Base-by-base conservation (phyloP, 2,113 vertebrate genomes). In the Gracilinanus agilis region DNA sequence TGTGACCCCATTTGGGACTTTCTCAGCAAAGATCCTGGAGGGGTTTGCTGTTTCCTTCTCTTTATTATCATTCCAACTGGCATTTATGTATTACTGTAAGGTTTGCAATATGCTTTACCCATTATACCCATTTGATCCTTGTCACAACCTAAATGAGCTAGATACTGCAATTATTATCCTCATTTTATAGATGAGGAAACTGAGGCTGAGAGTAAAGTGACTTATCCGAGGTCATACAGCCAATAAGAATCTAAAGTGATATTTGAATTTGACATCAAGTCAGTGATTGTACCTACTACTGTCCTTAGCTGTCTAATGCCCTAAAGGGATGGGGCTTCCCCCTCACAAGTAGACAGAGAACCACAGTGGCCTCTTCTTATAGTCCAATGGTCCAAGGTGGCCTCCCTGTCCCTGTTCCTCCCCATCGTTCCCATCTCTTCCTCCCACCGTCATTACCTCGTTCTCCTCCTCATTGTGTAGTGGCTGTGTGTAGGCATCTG, bases 381-480 rank as follows among this genome's bases (percentile, higher is more conserved):
- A 40, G 67, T 5, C 67, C 29, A 75, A 16, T 19, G 13, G 4
- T 13, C 67, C 89, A 8, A 0, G 0, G 44, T 2, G 90, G 34
- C 24, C 44, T 27, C 9, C 34, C 40, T 10, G 49, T 49, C 49
- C 49, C 49, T 49, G 49, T 58, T 25, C 24, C 29, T 4, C 2
- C 61, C 61, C 4, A 13, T 29, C 61, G 27, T 16, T 34, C 3
- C 34, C 16, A 56, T 24, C 21, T 19, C 67, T 23, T 49, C 49
- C 55, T 24, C n/a, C n/a, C n/a, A 23, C n/a, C 34, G 2, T 0
- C 0, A 90, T 97, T 94, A 99, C 99, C 99, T 99, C 99, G 0
- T 97, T 98, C 96, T 99, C 99, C 90, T 99, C 99, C 97, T 99
- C 99, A 0, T 99, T 99, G 98, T 99, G 99, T 97, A 99, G 98